Conservation (phyloP, 2,888 invertebrate genomes). For the Apocheima hispidaria region DNA sequence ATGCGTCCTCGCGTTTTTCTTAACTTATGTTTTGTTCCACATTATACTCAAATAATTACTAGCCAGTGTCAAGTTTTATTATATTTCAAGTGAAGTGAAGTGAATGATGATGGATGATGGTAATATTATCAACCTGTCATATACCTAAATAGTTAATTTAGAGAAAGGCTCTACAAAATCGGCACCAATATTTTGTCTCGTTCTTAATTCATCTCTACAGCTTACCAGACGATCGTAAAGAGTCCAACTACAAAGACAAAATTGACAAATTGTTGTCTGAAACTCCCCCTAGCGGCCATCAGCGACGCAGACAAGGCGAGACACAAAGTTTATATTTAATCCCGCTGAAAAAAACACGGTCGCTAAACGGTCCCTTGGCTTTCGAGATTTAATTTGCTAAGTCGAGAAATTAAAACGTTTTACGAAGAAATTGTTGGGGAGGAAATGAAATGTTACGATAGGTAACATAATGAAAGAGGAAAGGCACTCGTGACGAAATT, state of each 20-base stretch:
- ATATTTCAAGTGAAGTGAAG: too few relatives aligned
- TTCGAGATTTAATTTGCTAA: conserved; percentile 54
- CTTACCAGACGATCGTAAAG: conserved; percentile 14
- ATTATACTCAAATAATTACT: too few relatives aligned
- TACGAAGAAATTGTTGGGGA: conserved; percentile 31
- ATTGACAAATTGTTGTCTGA: conserved; percentile 44
- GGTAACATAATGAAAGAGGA: conserved; percentile 28
- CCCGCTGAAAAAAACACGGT: conserved; percentile 63
- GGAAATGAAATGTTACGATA: conserved; percentile 38
- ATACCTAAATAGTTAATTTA: too few relatives aligned
- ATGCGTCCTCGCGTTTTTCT: too few relatives aligned
- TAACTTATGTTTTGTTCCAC: too few relatives aligned
- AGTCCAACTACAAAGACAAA: conserved; percentile 23
- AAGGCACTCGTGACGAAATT: conserved; percentile 2
- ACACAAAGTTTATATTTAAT: conserved; percentile 71
- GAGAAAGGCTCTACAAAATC: neutral
- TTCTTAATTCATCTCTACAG: conserved; percentile 9
- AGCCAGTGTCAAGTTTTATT: too few relatives aligned
- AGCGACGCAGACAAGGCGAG: conserved; percentile 36
- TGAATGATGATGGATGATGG: too few relatives aligned
- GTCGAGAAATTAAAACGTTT: conserved; percentile 44
- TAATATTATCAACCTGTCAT: too few relatives aligned
- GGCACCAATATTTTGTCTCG: neutral
- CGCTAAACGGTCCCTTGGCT: conserved; percentile 52
- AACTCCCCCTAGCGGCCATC: conserved; percentile 39